A percentile compares a stretch with the other conserved stretches of the same genome.
Evolutionary conservation across 2,888 invertebrate species (phyloP).

Genomic region (Amiota minor): DNA sequence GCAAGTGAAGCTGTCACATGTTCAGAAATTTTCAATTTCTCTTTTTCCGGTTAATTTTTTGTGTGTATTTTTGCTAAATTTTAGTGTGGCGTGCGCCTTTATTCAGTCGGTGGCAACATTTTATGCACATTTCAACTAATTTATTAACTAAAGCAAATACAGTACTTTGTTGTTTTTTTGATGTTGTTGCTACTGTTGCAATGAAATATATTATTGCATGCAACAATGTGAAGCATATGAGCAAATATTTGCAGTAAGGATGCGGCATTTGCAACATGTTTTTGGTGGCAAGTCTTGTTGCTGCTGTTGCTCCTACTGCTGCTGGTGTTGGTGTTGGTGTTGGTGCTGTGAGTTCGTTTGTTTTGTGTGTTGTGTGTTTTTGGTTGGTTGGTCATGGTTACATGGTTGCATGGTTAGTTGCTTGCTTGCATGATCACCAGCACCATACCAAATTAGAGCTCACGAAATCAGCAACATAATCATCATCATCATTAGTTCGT

Average conservation of each 20-base stretch:
- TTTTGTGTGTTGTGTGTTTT: background rate
- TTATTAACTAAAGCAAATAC: slow-evolving; percentile 59
- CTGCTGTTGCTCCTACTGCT: too few species aligned
- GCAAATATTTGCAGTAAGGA: slow-evolving; percentile 22
- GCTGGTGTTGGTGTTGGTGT: background rate
- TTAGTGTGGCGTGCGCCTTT: slow-evolving; percentile 18
- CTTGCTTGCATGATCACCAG: background rate
- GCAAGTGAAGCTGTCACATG: slow-evolving; percentile 26
- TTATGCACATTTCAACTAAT: slow-evolving; percentile 57
- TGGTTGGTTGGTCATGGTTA: slow-evolving; percentile 6
- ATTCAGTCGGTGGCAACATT: slow-evolving; percentile 11
- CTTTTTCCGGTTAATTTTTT: background rate
- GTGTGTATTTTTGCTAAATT: background rate
- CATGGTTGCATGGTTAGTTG: background rate
- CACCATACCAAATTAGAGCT: slow-evolving; percentile 12
- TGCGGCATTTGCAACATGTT: slow-evolving; percentile 1
- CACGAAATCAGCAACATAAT: slow-evolving; percentile 12
- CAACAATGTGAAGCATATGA: slow-evolving; percentile 1
- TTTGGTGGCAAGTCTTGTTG: background rate
- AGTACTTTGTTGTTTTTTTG: background rate
- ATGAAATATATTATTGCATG: slow-evolving; percentile 53
- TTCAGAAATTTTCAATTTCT: slow-evolving; percentile 6
- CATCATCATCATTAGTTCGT: slow-evolving; percentile 17
- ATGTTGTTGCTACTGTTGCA: slow-evolving; percentile 31
- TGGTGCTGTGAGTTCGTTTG: background rate